Evolutionary conservation across 2,113 vertebrate species (phyloP).

Genomic region (Clupea harengus): DNA sequence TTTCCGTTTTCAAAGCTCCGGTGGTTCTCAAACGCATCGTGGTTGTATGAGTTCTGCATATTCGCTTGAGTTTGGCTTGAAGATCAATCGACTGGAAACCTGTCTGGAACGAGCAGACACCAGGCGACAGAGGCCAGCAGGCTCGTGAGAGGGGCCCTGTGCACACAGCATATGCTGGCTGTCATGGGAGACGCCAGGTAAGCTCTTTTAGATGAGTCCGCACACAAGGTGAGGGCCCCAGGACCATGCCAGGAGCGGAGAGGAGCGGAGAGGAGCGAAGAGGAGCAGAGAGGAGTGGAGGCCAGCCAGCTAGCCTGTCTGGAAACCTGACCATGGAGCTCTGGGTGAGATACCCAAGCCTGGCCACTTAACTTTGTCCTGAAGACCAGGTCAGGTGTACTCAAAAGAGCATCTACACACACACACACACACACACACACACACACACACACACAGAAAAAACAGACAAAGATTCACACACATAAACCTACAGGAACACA

Average conservation of each 20-base stretch:
- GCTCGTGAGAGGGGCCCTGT: not conserved
- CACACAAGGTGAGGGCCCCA: conserved; percentile 44
- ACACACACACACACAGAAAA: not conserved
- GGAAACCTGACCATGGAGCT: conserved; percentile 32
- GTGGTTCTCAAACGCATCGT: not conserved
- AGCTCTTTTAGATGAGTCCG: conserved; percentile 21
- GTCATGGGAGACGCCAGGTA: not conserved
- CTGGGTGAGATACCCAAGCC: conserved; percentile 23
- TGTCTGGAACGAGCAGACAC: not conserved
- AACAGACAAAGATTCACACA: too few relatives aligned
- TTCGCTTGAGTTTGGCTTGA: not conserved
- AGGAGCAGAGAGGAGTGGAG: too few relatives aligned
- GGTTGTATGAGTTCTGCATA: not conserved
- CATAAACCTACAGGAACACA: conserved; percentile 6
- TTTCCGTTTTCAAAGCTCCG: not conserved
- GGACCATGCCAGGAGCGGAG: conserved; percentile 27
- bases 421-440: conserved; percentile 23
- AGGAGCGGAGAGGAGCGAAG: too few relatives aligned
- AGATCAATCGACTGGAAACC: not conserved
- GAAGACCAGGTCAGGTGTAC: conserved; percentile 6
- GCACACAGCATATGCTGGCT: conserved; percentile 3
- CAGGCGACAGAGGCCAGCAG: not conserved
- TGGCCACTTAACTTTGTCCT: conserved; percentile 42
- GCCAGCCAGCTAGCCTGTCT: conserved; percentile 40
- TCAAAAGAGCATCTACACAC: not conserved